These are phyloP conservation scores for Tetramorium simillimum DNA, from an alignment of 1,140 invertebrate species.

Conservation along the genomic window DNA sequence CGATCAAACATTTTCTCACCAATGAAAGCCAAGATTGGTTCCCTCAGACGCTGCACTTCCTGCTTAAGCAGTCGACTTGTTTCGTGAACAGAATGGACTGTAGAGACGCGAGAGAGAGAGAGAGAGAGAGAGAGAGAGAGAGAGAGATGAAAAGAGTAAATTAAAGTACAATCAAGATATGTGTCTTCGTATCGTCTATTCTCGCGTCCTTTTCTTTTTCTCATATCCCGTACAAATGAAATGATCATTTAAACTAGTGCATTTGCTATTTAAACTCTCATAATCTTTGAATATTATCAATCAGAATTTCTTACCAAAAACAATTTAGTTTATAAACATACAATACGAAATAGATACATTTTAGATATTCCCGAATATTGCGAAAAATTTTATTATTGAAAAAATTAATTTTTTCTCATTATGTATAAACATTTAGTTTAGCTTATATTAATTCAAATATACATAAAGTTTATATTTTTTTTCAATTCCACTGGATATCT, in stretches of 20 bases:
- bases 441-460: not conserved
- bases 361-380: not conserved
- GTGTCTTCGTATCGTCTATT: conserved; percentile 59
- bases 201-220: conserved; percentile 36
- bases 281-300: conserved; percentile 42
- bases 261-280: conserved; percentile 57
- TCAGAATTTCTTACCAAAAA: not conserved
- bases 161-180: conserved; percentile 71
- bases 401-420: not conserved
- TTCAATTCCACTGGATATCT: not conserved
- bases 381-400: not conserved
- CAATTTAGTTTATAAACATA: not conserved
- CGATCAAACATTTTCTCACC: conserved; percentile 80
- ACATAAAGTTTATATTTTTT: not conserved
- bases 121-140: conserved; percentile 61
- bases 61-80: conserved; percentile 77
- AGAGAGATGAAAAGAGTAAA: conserved; percentile 52
- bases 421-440: not conserved
- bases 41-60: conserved; percentile 76
- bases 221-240: conserved; percentile 59
- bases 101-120: conserved; percentile 40
- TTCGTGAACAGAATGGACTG: conserved; percentile 66
- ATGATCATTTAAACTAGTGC: conserved; percentile 65
- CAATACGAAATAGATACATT: not conserved
- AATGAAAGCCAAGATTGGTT: conserved; percentile 72